Conservation (phyloP, 2,797 vertebrate species). For the Smutsia temminckii region DNA sequence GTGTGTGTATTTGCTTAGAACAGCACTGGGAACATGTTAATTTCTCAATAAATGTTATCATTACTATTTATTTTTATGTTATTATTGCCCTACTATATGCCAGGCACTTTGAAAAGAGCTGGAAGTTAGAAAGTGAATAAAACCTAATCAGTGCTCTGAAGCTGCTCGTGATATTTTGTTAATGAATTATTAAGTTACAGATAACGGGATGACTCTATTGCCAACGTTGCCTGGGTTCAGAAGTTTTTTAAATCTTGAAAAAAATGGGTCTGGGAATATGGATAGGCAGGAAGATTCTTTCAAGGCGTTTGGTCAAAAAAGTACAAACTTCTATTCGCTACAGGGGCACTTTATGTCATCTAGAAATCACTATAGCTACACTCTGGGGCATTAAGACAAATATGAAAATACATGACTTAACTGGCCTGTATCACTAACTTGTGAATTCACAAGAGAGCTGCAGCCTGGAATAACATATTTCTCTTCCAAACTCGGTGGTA, state of each 20-base stretch:
- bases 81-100: not conserved
- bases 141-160: not conserved
- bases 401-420: not conserved
- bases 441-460: not conserved
- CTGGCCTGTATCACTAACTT: not conserved
- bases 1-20: not conserved
- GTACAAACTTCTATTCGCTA: not conserved
- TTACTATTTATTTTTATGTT: conserved; percentile 20
- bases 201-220: not conserved
- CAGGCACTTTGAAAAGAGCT: not conserved
- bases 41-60: conserved; percentile 1
- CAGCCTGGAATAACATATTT: not conserved
- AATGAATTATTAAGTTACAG: conserved; percentile 22
- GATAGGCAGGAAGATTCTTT: not conserved
- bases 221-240: not conserved
- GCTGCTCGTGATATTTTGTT: not conserved
- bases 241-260: not conserved
- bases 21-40: not conserved
- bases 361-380: not conserved
- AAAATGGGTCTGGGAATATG: not conserved
- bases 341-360: not conserved
- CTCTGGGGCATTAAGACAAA: not conserved
- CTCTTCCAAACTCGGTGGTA: not conserved
- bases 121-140: conserved; percentile 20
- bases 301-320: conserved; percentile 28